These are phyloP conservation scores for Echiichthys vipera DNA, from an alignment of 2,797 vertebrate species.

Conservation along the genomic window DNA sequence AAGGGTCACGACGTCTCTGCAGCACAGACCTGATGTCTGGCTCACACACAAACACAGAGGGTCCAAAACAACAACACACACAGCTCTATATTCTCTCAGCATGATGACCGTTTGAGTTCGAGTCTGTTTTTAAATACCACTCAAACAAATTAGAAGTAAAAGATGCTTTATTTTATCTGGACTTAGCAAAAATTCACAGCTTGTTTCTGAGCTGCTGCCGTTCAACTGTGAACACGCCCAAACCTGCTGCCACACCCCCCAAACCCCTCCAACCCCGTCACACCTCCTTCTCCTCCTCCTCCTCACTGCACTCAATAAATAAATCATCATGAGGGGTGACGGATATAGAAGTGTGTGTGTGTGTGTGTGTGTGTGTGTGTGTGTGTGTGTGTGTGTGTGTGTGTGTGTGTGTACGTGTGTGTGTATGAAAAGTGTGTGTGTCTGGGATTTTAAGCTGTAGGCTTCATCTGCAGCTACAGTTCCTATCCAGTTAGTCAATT, in stretches of 20 bases:
- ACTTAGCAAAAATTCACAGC: neutral
- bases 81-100: too few species aligned
- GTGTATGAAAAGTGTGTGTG: too few species aligned
- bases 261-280: neutral
- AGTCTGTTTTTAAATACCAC: neutral
- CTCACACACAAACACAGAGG: neutral
- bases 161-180: neutral
- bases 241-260: slow-evolving; percentile 23
- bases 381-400: too few species aligned
- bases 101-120: neutral
- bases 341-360: neutral
- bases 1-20: slow-evolving; percentile 11
- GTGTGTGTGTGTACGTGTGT: too few species aligned
- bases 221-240: slow-evolving; percentile 15
- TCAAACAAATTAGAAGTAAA: neutral
- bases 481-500: neutral
- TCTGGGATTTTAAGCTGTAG: too few species aligned
- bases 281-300: slow-evolving; percentile 6
- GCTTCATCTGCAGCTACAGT: neutral
- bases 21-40: slow-evolving; percentile 32
- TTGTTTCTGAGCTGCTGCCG: neutral
- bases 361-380: too few species aligned
- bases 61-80: too few species aligned
- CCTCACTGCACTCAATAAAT: slow-evolving; percentile 36
- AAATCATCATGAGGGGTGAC: slow-evolving; percentile 37